Conservation (phyloP, 2,797 vertebrate species). For the Cossypha caffra region DNA sequence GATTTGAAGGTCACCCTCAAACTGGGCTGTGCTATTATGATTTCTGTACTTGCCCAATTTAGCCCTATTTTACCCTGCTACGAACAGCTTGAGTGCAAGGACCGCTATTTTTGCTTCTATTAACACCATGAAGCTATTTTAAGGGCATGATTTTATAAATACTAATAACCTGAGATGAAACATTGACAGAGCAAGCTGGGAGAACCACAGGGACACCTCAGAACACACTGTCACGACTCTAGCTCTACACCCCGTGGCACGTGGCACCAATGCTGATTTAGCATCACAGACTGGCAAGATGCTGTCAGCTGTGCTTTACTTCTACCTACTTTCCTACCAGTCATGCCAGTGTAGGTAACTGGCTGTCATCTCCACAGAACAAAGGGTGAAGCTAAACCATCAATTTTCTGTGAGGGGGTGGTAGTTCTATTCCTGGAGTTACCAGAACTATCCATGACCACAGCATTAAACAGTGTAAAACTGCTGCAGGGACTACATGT, state of each 20-base stretch:
- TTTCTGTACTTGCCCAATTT: not conserved
- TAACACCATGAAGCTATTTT: constrained; percentile 38
- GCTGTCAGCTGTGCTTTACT: not conserved
- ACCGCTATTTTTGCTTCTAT: constrained; percentile 4
- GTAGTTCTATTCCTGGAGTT: constrained; percentile 20
- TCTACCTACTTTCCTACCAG: constrained; percentile 29
- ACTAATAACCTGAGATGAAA: constrained; percentile 38
- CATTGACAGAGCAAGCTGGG: constrained; percentile 2
- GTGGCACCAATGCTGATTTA: constrained; percentile 25
- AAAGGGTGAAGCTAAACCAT: constrained; percentile 27
- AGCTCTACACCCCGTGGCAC: not conserved
- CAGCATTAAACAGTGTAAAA: not conserved
- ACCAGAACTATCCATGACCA: constrained; percentile 26
- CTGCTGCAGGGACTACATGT: not conserved
- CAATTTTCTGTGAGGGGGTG: not conserved
- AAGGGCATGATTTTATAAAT: constrained; percentile 22
- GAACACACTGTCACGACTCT: constrained; percentile 46
- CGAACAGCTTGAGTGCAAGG: not conserved
- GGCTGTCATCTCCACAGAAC: constrained; percentile 12
- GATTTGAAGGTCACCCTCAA: constrained; percentile 24
- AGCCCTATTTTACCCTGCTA: not conserved
- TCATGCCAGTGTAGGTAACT: not conserved
- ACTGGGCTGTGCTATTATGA: not conserved
- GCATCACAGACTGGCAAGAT: not conserved
- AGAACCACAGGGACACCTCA: not conserved